phyloP scores from a whole-genome alignment of 1,140 invertebrate species.

The Trachymyrmex septentrionalis region DNA sequence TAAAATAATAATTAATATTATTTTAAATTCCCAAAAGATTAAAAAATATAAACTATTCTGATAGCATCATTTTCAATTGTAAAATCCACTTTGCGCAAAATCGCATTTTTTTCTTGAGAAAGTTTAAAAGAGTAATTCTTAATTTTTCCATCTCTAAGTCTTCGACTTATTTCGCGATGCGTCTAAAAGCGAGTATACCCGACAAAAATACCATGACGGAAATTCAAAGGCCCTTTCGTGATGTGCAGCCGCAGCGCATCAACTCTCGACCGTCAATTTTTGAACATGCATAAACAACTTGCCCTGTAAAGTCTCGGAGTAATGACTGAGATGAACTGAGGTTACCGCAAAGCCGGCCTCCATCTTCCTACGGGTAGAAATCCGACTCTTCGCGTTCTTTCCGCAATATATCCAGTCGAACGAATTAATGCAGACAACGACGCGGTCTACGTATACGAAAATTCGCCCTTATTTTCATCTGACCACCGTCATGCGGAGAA shows the following conservation, averaged over 20 bases:
- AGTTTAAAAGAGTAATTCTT: not conserved
- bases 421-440: slow-evolving; percentile 53
- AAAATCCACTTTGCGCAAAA: not conserved
- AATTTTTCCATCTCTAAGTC: no score
- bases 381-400: slow-evolving; percentile 4
- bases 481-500: not conserved
- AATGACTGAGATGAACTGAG: slow-evolving; percentile 31
- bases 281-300: slow-evolving; percentile 47
- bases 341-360: slow-evolving; percentile 1
- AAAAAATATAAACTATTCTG: not conserved
- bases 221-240: slow-evolving; percentile 20
- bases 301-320: slow-evolving; percentile 12
- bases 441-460: slow-evolving; percentile 1
- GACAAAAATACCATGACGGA: not conserved
- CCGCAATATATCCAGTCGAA: not conserved
- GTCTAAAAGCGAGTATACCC: slow-evolving; percentile 22
- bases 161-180: not conserved
- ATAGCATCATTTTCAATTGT: not conserved
- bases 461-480: slow-evolving; percentile 25
- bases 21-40: not conserved
- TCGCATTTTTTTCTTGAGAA: not conserved
- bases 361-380: not conserved
- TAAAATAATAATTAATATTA: slow-evolving; percentile 1
- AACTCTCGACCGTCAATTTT: slow-evolving; percentile 33
- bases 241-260: slow-evolving; percentile 20